phyloP scores from a whole-genome alignment of 2,797 vertebrate species.

The Denticeps clupeoides region DNA sequence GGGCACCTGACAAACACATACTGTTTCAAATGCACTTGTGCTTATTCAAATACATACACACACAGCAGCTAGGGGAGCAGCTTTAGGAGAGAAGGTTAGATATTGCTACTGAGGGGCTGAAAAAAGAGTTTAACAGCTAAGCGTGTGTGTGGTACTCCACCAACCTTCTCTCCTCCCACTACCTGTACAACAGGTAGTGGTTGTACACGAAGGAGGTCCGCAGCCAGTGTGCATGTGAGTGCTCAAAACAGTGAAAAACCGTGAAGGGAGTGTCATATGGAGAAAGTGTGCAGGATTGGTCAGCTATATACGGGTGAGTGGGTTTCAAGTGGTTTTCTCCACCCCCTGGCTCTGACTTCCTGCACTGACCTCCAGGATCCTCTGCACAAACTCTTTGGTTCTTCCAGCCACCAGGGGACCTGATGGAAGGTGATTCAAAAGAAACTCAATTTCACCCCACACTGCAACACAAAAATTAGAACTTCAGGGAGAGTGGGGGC shows the following conservation, averaged over 20 bases:
- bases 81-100: slow-evolving; percentile 17
- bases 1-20: slow-evolving; percentile 29
- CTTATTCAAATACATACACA: slow-evolving; percentile 13
- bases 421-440: too few relatives aligned
- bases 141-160: too few relatives aligned
- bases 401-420: slow-evolving; percentile 58
- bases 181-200: slow-evolving; percentile 88
- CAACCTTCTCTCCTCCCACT: too few relatives aligned
- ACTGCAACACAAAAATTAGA: too few relatives aligned
- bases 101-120: background rate
- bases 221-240: slow-evolving; percentile 70
- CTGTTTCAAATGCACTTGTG: slow-evolving; percentile 32
- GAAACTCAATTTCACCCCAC: too few relatives aligned
- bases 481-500: too few relatives aligned
- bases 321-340: too few relatives aligned
- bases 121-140: too few relatives aligned
- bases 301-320: background rate
- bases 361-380: slow-evolving; percentile 51
- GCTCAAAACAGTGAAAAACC: too few relatives aligned
- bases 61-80: slow-evolving; percentile 24
- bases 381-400: slow-evolving; percentile 64
- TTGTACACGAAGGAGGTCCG: slow-evolving; percentile 87
- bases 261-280: too few relatives aligned
- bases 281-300: too few relatives aligned
- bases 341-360: slow-evolving; percentile 28